phyloP scores from a whole-genome alignment of 2,113 vertebrate species.

The Anolis carolinensis region DNA sequence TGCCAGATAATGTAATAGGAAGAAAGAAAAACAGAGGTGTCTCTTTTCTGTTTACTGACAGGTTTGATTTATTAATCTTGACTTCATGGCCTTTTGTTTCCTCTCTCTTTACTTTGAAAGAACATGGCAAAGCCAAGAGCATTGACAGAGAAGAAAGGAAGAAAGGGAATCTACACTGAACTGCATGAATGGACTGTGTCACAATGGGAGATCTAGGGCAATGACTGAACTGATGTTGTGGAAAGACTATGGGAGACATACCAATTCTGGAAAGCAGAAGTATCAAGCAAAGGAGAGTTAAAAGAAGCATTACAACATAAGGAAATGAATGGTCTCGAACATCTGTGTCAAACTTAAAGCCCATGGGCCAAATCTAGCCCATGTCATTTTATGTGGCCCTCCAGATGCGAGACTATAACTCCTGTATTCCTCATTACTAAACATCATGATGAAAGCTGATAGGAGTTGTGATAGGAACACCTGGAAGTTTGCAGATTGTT shows the following conservation, averaged over 20 bases:
- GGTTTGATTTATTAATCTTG: slow-evolving; percentile 16
- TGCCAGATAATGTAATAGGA: slow-evolving; percentile 18
- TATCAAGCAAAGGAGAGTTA: not conserved
- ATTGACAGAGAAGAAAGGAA: accelerated
- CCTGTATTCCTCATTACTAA: no score
- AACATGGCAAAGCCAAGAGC: not conserved
- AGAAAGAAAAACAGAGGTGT: not conserved
- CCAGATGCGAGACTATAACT: no score
- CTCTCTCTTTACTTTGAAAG: slow-evolving; percentile 47
- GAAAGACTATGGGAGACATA: not conserved
- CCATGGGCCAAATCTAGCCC: no score
- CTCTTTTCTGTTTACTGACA: slow-evolving; percentile 21
- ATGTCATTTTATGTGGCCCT: no score
- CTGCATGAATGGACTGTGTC: not conserved
- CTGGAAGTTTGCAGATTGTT: no score
- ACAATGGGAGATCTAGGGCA: not conserved
- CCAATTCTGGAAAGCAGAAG: not conserved
- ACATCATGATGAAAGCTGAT: no score
- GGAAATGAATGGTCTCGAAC: not conserved
- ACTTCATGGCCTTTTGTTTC: slow-evolving; percentile 40
- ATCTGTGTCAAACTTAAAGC: no score
- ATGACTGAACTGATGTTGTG: not conserved
- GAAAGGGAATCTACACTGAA: not conserved
- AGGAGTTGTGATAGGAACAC: no score
- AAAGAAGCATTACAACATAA: not conserved